Conservation (phyloP, 2,113 vertebrate species). For the Brachypodius melanocephalos region DNA sequence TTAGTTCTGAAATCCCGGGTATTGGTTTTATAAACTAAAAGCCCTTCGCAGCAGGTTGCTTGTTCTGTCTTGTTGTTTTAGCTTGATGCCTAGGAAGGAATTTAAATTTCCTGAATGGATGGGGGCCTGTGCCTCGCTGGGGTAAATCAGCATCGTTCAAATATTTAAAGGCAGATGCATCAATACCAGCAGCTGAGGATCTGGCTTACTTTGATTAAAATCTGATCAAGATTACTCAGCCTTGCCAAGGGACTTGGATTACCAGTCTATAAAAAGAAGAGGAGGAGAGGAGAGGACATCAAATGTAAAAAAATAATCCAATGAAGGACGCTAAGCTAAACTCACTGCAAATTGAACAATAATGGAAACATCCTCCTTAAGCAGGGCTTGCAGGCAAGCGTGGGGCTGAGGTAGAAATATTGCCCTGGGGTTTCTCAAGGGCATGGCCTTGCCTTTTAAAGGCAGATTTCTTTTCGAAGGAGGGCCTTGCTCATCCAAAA, state of each 20-base stretch:
- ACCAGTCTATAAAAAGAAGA: constrained; percentile 60
- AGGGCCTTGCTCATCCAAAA: constrained; percentile 1
- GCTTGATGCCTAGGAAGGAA: constrained; percentile 45
- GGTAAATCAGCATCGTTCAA: constrained; percentile 23
- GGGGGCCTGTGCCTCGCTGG: neutral
- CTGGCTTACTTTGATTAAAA: constrained; percentile 61
- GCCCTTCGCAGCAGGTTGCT: constrained; percentile 5
- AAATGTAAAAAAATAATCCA: constrained; percentile 59
- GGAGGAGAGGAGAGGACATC: constrained; percentile 34
- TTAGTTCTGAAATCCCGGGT: constrained; percentile 50
- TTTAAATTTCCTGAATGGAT: constrained; percentile 36
- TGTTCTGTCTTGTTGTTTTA: constrained; percentile 55
- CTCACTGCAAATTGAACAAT: constrained; percentile 13
- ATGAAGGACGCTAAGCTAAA: constrained; percentile 32
- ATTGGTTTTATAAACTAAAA: constrained; percentile 58
- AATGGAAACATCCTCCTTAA: constrained; percentile 24
- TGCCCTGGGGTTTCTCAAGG: neutral
- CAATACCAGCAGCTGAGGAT: constrained; percentile 53
- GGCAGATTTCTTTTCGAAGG: neutral
- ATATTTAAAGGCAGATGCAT: constrained; percentile 59
- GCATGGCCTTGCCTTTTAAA: neutral
- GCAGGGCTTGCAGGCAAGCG: neutral
- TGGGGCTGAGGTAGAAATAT: neutral
- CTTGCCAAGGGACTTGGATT: constrained; percentile 59
- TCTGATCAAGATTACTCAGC: constrained; percentile 61